Conservation (phyloP, 2,888 invertebrate genomes). For the Synergus itoensis region DNA sequence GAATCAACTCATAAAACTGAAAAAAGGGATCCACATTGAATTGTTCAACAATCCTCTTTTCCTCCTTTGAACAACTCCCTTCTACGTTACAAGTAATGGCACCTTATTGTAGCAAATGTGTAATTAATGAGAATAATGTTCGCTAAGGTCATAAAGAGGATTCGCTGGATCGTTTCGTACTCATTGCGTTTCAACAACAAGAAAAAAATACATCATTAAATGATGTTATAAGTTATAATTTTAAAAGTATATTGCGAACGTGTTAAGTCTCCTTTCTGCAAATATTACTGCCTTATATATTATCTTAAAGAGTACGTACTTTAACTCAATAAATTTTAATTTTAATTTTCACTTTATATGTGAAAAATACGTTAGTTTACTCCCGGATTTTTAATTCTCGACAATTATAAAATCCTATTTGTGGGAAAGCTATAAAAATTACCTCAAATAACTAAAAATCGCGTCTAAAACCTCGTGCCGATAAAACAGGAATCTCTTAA, state of each 20-base stretch:
- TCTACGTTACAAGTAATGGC: neutral
- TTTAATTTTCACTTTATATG: too few relatives aligned
- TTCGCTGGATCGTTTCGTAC: neutral
- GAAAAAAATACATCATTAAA: neutral
- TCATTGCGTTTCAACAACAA: slow-evolving; percentile 7
- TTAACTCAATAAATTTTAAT: too few relatives aligned
- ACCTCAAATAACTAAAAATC: neutral
- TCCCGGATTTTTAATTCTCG: neutral
- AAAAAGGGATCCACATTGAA: neutral
- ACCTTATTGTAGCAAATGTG: neutral
- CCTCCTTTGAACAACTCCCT: neutral
- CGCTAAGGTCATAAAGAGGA: slow-evolving; percentile 13
- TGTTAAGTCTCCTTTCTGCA: neutral
- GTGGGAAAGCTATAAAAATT: neutral
- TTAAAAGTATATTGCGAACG: neutral
- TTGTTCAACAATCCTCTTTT: neutral
- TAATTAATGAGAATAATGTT: slow-evolving; percentile 8
- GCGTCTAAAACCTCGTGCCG: neutral
- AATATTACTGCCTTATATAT: neutral
- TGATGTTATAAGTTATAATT: neutral
- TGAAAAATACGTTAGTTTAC: too few relatives aligned
- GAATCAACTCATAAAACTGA: slow-evolving; percentile 8
- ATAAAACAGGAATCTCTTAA: neutral
- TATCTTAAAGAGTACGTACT: too few relatives aligned
- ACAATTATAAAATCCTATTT: neutral